Evolutionary conservation across 2,888 invertebrate genomes (phyloP).

Genomic region (Perizoma affinitatum): DNA sequence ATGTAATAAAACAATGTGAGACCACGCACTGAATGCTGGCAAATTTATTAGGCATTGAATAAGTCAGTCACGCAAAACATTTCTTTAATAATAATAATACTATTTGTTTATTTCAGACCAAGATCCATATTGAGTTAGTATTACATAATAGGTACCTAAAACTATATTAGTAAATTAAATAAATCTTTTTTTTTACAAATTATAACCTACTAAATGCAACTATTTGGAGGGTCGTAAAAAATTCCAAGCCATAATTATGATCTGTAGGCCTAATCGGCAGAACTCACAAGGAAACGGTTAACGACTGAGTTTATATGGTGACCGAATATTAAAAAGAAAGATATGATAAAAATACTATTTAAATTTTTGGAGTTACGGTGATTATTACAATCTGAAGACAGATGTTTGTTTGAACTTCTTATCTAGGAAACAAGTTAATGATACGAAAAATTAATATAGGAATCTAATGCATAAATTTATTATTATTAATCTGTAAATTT

Average conservation of each 20-base stretch:
- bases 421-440: neutral
- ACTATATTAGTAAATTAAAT: too few relatives aligned
- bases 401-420: conserved; percentile 1
- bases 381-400: conserved; percentile 6
- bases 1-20: conserved; percentile 56
- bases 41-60: conserved; percentile 53
- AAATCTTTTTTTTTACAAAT: too few relatives aligned
- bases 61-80: conserved; percentile 47
- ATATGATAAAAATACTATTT: conserved; percentile 26
- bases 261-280: conserved; percentile 36
- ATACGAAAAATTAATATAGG: too few relatives aligned
- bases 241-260: conserved; percentile 33
- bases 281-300: conserved; percentile 25
- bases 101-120: too few relatives aligned
- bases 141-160: too few relatives aligned
- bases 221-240: conserved; percentile 37
- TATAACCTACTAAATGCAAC: too few relatives aligned
- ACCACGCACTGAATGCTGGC: conserved; percentile 47
- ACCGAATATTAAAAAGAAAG: conserved; percentile 19
- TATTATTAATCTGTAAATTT: too few relatives aligned
- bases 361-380: conserved; percentile 16
- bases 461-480: too few relatives aligned
- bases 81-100: too few relatives aligned
- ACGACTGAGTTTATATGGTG: conserved; percentile 21
- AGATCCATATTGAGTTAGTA: too few relatives aligned